Conservation (phyloP, 2,888 invertebrate species). For the Onthophagus sagittarius region DNA sequence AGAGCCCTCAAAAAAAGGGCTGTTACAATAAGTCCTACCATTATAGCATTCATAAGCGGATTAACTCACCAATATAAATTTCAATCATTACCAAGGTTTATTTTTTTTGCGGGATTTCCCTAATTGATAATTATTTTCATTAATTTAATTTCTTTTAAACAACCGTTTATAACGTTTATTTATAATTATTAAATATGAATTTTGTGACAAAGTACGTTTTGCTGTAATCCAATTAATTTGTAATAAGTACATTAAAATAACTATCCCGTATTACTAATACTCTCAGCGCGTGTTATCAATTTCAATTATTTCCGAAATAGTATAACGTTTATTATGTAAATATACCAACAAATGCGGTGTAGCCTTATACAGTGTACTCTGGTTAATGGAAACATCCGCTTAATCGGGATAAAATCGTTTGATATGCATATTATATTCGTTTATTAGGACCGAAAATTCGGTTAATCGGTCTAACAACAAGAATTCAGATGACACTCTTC, state of each 20-base stretch:
- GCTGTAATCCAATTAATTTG: background rate
- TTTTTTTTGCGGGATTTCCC: too few relatives aligned
- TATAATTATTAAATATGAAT: too few relatives aligned
- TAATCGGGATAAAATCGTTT: too few relatives aligned
- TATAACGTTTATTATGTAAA: background rate
- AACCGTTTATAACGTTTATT: background rate
- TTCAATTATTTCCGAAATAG: background rate
- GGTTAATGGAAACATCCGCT: too few relatives aligned
- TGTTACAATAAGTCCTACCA: background rate
- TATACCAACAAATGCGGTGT: background rate
- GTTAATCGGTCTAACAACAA: too few relatives aligned
- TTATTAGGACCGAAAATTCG: too few relatives aligned
- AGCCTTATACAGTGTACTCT: background rate
- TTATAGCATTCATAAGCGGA: conserved; percentile 10
- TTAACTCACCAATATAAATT: conserved; percentile 6
- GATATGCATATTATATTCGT: too few relatives aligned
- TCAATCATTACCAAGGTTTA: conserved; percentile 9
- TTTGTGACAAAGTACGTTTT: background rate
- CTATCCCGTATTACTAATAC: background rate
- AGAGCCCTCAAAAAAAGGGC: background rate
- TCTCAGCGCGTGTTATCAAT: background rate
- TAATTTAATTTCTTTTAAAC: too few relatives aligned
- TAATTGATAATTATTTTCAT: too few relatives aligned
- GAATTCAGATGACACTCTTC: too few relatives aligned
- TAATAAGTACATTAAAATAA: background rate